Evolutionary conservation across 2,888 invertebrate genomes (phyloP), one percentile per base, ranked within the genome.

Genomic region (Cyaniris semiargus): DNA sequence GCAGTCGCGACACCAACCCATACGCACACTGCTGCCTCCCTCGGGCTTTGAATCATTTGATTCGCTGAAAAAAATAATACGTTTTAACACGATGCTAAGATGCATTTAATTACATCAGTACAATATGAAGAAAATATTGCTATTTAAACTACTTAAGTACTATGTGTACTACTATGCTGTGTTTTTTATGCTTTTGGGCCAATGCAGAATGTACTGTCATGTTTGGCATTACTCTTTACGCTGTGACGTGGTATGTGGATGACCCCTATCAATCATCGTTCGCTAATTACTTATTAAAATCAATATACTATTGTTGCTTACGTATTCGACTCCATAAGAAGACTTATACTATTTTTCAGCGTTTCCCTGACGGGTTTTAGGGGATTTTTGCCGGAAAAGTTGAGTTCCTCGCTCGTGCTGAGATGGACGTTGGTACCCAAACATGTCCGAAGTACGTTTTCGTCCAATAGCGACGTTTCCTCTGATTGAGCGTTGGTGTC

Each of bases 1-100:
- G 87, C 95, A 95, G 82, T 92, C 90, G 72, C 84, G 85, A 82
- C 95, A 95, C 94, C 95, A 95, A 5, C 93, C 90, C 83, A 92
- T 87, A 80, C 87, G 86, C 79, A 91, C 83, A 82, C 86, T 86
- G 18, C 82, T 23, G 18, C 38, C 34, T 18, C 77, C 74, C 31
- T 15, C 31, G 7, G n/a, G n/a, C 18, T 60, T 34, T 23, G 21
- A n/a, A 44, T 71, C 70, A 58, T 21, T 74, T 66, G 23, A 10
- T 10, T 60, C 21, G 3, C 60, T 60, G 13, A 60, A 60, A 60
- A 60, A 60, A 60, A 23, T 27, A n/a, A n/a, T 18, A 5, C n/a
- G 5, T n/a, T n/a, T 21, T 2, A 58, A 13, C 10, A 13, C 10
- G 21, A 8, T 58, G 21, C 58, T n/a, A 58, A 58, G 21, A 58